Conservation (phyloP, 1,140 invertebrate genomes). For the Rhizoglyphus robini region DNA sequence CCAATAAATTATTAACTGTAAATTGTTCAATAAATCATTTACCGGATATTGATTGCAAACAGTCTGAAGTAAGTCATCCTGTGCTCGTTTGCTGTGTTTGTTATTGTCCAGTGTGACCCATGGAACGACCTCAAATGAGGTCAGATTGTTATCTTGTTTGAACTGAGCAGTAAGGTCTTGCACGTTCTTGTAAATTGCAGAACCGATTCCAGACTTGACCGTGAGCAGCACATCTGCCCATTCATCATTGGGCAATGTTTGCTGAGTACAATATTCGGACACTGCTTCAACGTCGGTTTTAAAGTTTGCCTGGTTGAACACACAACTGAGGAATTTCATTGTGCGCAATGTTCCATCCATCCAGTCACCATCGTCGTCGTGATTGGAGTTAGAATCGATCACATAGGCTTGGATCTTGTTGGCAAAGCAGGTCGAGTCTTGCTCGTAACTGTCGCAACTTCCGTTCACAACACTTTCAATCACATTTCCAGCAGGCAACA, state of each 20-base stretch:
- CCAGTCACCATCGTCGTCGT: not conserved
- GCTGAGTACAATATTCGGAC: conserved; percentile 13
- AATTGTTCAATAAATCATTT: not conserved
- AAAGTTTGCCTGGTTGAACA: conserved; percentile 14
- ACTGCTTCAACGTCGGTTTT: not conserved
- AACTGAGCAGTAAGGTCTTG: not conserved
- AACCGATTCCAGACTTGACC: conserved; percentile 1
- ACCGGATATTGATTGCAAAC: conserved; percentile 8
- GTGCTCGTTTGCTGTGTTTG: conserved; percentile 11
- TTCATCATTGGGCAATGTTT: not conserved
- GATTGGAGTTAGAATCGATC: not conserved
- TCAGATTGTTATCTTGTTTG: not conserved
- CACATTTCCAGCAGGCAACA: conserved; percentile 17
- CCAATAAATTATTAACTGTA: not conserved
- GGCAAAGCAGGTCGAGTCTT: not conserved
- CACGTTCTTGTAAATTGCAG: not conserved
- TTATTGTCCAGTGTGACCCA: conserved; percentile 16
- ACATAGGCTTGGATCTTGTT: conserved; percentile 12
- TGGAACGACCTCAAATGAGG: not conserved
- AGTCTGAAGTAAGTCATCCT: conserved; percentile 19
- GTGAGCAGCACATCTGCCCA: conserved; percentile 3
- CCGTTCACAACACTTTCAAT: not conserved
- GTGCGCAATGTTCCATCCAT: conserved; percentile 18
- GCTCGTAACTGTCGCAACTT: conserved; percentile 17
- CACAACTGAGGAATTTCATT: conserved; percentile 12